A percentile compares a stretch with the other conserved stretches of the same genome.
Evolutionary conservation across 1,140 invertebrate species (phyloP).

Genomic region (Ceratitis capitata): DNA sequence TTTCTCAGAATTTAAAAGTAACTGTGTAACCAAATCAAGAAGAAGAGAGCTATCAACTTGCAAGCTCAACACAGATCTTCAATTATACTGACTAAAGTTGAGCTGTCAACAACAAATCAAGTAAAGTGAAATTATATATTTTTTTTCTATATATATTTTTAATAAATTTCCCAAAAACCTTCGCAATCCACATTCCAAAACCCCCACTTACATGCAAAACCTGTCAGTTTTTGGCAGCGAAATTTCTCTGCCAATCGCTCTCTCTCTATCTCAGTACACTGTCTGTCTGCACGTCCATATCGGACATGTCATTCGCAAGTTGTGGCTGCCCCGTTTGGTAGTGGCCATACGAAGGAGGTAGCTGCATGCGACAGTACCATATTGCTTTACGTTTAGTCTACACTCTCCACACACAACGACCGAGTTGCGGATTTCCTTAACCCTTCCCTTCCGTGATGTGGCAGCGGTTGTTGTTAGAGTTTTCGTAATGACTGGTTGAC

Average conservation of each 20-base stretch:
- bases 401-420: background rate
- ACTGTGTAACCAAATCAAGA: too few relatives aligned
- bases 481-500: background rate
- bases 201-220: background rate
- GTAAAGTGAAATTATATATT: background rate
- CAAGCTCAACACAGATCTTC: slow-evolving; percentile 16
- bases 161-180: background rate
- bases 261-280: too few relatives aligned
- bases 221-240: background rate
- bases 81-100: too few relatives aligned
- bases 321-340: background rate
- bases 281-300: background rate
- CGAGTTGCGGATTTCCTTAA: background rate
- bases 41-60: too few relatives aligned
- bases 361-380: background rate
- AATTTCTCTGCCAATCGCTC: background rate
- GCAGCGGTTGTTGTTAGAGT: background rate
- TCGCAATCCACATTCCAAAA: background rate
- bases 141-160: background rate
- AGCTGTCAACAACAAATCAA: background rate
- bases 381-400: background rate
- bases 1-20: too few relatives aligned
- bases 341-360: background rate
- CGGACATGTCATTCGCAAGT: slow-evolving; percentile 22
- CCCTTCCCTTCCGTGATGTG: background rate